phyloP scores from a whole-genome alignment of 1,140 invertebrate genomes.

The Solen grandis region DNA sequence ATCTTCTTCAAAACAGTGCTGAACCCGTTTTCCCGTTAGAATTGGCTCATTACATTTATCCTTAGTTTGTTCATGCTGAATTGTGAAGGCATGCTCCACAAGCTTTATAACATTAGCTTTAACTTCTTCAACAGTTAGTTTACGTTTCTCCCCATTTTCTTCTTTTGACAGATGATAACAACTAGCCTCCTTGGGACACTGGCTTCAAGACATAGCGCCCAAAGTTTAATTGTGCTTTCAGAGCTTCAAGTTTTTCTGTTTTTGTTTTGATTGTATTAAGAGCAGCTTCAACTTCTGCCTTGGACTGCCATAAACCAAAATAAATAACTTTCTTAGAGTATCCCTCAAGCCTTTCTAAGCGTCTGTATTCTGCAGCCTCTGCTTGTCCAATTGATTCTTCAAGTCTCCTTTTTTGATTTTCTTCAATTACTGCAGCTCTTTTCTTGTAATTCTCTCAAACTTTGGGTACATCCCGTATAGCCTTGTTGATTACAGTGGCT shows the following conservation, averaged over 20 bases:
- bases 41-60: not conserved
- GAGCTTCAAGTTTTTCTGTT: not conserved
- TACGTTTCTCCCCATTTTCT: not conserved
- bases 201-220: not conserved
- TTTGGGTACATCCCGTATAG: not conserved
- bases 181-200: not conserved
- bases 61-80: not conserved
- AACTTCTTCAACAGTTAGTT: not conserved
- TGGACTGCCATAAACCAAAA: conserved; percentile 1
- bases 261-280: not conserved
- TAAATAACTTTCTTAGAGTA: not conserved
- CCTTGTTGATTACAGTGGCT: not conserved
- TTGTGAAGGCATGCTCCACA: not conserved
- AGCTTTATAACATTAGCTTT: not conserved
- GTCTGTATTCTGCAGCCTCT: not conserved
- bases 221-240: not conserved
- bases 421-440: no score
- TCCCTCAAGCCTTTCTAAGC: not conserved
- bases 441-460: not conserved
- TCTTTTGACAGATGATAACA: not conserved
- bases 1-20: not conserved
- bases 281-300: not conserved
- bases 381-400: not conserved
- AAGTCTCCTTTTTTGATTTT: not conserved
- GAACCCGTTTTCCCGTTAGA: not conserved